These are phyloP conservation scores for Molanna angustata DNA, from an alignment of 2,888 invertebrate species.

Conservation along the genomic window DNA sequence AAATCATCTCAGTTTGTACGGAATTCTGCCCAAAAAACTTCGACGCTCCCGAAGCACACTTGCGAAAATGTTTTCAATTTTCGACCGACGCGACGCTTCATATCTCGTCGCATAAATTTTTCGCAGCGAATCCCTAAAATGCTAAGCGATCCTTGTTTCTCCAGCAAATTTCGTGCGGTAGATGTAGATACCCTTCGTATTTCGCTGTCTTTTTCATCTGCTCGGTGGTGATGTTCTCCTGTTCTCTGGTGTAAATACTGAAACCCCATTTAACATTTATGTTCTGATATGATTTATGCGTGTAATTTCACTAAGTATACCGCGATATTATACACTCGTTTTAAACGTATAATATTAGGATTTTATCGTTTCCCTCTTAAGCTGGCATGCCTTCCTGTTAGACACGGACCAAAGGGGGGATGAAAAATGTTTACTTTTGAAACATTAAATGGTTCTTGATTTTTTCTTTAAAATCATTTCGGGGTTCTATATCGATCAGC, in stretches of 20 bases:
- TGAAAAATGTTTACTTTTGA: slow-evolving; percentile 2
- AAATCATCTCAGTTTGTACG: too few relatives aligned
- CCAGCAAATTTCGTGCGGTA: slow-evolving; percentile 4
- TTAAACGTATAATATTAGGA: slow-evolving; percentile 30
- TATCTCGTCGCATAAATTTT: slow-evolving; percentile 23
- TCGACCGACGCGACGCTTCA: too few relatives aligned
- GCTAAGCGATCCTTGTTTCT: slow-evolving; percentile 29
- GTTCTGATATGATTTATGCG: slow-evolving; percentile 30
- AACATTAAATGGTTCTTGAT: background rate
- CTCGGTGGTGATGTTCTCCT: background rate
- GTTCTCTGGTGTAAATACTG: slow-evolving; percentile 4
- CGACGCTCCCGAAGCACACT: too few relatives aligned
- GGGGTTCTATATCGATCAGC: too few relatives aligned
- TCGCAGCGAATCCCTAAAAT: slow-evolving; percentile 24
- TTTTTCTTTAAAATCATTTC: background rate
- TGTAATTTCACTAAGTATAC: slow-evolving; percentile 32
- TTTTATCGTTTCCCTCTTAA: slow-evolving; percentile 25
- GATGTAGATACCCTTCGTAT: too few relatives aligned
- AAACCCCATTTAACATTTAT: slow-evolving; percentile 17
- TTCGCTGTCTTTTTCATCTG: slow-evolving; percentile 11
- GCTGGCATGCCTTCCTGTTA: slow-evolving; percentile 1
- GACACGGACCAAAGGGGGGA: background rate
- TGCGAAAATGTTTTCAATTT: too few relatives aligned
- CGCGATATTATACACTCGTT: slow-evolving; percentile 30
- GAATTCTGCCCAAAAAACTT: too few relatives aligned